Conservation (phyloP, 2,888 invertebrate genomes). For the Itoplectis maculator region DNA sequence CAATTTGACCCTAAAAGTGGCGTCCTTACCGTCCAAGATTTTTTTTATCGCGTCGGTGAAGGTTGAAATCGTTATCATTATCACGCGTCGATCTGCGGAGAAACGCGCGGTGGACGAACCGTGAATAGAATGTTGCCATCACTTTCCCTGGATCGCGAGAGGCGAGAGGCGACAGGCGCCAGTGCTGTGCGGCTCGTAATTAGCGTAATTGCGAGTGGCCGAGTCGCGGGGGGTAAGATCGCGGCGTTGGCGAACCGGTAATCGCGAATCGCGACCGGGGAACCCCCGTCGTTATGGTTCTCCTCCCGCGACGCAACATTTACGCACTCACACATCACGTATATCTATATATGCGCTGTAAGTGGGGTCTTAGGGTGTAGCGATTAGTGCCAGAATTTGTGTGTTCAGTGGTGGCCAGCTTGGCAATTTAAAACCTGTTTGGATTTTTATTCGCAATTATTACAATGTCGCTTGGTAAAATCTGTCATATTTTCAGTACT, state of each 20-base stretch:
- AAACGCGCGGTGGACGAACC: constrained; percentile 16
- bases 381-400: too few species aligned
- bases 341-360: background rate
- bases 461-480: too few species aligned
- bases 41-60: too few species aligned
- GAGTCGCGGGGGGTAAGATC: constrained; percentile 65
- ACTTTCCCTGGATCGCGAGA: constrained; percentile 29
- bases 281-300: constrained; percentile 25
- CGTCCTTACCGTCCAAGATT: too few species aligned
- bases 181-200: constrained; percentile 59
- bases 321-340: background rate
- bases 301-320: constrained; percentile 11
- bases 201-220: constrained; percentile 67
- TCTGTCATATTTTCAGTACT: too few species aligned
- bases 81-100: background rate
- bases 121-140: constrained; percentile 32
- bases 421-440: too few species aligned
- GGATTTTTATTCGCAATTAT: too few species aligned
- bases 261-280: constrained; percentile 28
- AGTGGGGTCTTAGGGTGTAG: too few species aligned
- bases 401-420: too few species aligned
- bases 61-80: background rate
- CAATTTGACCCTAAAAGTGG: too few species aligned
- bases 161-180: constrained; percentile 14
- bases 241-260: constrained; percentile 68